These are phyloP conservation scores for Zaprionus bogoriensis DNA, from an alignment of 2,888 invertebrate species.

Conservation along the genomic window DNA sequence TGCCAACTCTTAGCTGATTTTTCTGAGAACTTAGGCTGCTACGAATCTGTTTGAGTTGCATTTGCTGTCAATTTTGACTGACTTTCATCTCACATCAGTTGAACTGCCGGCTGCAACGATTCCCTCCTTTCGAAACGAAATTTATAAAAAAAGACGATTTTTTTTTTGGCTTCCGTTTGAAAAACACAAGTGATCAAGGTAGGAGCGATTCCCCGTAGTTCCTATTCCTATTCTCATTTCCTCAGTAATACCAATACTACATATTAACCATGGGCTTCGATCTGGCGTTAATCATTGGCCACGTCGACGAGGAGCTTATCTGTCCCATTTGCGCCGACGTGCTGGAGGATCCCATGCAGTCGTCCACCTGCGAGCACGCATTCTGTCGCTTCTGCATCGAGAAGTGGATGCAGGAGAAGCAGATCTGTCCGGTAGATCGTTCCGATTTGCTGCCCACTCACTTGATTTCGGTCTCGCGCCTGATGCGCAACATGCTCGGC, in stretches of 20 bases:
- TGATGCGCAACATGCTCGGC: conserved; percentile 64
- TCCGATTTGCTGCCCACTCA: conserved; percentile 31
- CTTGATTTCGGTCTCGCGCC: conserved; percentile 45
- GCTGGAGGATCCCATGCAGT: conserved; percentile 60
- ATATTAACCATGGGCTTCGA: conserved; percentile 58
- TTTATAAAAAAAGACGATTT: conserved; percentile 29
- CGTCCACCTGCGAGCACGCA: conserved; percentile 54
- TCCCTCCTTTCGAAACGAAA: conserved; percentile 49
- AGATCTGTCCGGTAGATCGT: conserved; percentile 59
- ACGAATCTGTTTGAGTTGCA: too few relatives aligned
- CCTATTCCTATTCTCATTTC: too few relatives aligned
- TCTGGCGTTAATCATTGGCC: conserved; percentile 43
- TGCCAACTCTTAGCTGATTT: too few relatives aligned
- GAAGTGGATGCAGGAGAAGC: conserved; percentile 56
- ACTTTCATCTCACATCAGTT: conserved; percentile 17
- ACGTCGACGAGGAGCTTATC: conserved; percentile 61
- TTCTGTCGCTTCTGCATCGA: conserved; percentile 56
- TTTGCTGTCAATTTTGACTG: conserved; percentile 6
- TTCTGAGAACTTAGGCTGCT: too few relatives aligned
- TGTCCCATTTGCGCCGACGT: conserved; percentile 63
- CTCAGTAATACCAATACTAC: too few relatives aligned
- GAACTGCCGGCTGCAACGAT: conserved; percentile 26
- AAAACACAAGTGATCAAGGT: conserved; percentile 24
- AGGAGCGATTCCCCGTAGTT: too few relatives aligned
- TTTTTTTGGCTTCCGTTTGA: conserved; percentile 24